Evolutionary conservation across 1,140 invertebrate species (phyloP).

Genomic region (Catajapyx aquilonaris): DNA sequence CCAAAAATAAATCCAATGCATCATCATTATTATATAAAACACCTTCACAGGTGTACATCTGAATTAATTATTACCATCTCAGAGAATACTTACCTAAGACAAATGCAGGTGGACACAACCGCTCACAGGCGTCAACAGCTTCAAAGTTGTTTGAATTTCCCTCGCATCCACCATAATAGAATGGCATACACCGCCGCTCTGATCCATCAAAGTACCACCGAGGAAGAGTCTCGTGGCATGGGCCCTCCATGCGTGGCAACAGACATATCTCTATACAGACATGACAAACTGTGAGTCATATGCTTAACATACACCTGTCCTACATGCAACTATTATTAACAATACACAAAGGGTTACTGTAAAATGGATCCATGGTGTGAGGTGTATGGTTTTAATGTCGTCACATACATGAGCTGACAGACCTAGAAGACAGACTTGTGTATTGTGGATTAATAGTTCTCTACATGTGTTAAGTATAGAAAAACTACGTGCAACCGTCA

Average conservation of each 20-base stretch:
- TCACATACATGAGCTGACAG: not conserved
- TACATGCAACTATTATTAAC: slow-evolving; percentile 4
- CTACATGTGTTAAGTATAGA: too few relatives aligned
- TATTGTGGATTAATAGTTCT: too few relatives aligned
- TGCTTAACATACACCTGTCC: not conserved
- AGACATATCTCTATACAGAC: slow-evolving; percentile 47
- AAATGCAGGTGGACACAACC: slow-evolving; percentile 44
- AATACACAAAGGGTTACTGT: not conserved
- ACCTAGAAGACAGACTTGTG: too few relatives aligned
- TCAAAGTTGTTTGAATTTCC: slow-evolving; percentile 78
- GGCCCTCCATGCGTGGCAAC: slow-evolving; percentile 51
- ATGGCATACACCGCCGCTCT: slow-evolving; percentile 75
- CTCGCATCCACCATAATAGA: slow-evolving; percentile 83
- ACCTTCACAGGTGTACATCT: too few relatives aligned
- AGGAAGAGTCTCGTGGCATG: slow-evolving; percentile 51
- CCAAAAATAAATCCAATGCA: too few relatives aligned
- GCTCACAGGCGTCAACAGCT: slow-evolving; percentile 49
- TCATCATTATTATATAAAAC: too few relatives aligned
- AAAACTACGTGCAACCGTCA: too few relatives aligned
- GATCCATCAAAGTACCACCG: slow-evolving; percentile 69
- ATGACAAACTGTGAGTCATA: slow-evolving; percentile 12
- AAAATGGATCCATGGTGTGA: not conserved
- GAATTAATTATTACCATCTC: too few relatives aligned
- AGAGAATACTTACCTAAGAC: too few relatives aligned
- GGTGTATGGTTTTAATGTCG: not conserved